Conservation (phyloP, 1,140 invertebrate genomes). For the Macrotrachela quadricornifera region DNA sequence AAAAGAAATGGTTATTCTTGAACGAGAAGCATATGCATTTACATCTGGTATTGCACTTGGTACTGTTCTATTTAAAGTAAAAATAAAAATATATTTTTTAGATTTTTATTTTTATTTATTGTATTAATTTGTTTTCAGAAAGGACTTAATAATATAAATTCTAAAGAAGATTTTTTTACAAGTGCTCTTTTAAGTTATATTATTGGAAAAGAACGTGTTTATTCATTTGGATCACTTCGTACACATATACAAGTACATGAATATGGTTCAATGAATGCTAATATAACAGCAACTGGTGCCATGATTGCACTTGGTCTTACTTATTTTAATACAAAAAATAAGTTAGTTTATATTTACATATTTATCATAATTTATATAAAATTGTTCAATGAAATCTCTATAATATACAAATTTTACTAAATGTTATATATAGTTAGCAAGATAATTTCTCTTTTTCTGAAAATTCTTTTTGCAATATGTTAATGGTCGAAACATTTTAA, state of each 20-base stretch:
- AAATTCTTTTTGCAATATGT: too few species aligned
- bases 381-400: too few species aligned
- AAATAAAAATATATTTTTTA: conserved; percentile 17
- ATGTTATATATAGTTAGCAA: too few species aligned
- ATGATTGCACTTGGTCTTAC: conserved; percentile 77
- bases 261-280: conserved; percentile 75
- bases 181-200: not conserved
- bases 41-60: conserved; percentile 74
- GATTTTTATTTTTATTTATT: not conserved
- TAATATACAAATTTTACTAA: too few species aligned
- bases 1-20: conserved; percentile 67
- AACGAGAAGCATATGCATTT: conserved; percentile 77
- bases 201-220: not conserved
- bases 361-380: too few species aligned
- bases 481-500: too few species aligned
- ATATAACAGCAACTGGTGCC: conserved; percentile 81
- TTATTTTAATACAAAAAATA: conserved; percentile 63
- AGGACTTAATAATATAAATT: conserved; percentile 34
- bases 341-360: conserved; percentile 20
- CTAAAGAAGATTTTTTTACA: conserved; percentile 12
- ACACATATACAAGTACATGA: conserved; percentile 44
- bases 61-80: conserved; percentile 47
- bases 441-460: too few species aligned
- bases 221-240: not conserved
- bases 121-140: conserved; percentile 13